Evolutionary conservation across 2,113 vertebrate genomes (phyloP), one percentile per base, ranked within the genome.

Genomic region (Tilapia sparmanii): DNA sequence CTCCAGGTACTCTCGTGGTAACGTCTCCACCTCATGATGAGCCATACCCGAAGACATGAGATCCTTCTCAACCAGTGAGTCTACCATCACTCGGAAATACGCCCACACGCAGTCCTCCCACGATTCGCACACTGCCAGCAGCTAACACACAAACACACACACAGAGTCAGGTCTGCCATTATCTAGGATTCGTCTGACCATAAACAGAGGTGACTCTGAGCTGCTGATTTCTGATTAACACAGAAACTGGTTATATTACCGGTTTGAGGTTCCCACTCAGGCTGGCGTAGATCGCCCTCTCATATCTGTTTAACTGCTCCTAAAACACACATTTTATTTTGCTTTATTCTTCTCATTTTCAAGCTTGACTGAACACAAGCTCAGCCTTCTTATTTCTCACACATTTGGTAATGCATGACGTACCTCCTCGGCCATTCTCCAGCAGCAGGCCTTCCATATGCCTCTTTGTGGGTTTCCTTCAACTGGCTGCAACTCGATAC

Each of bases 81-180:
- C 99, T 12, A 99, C 98, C 98, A 99, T 98, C 53, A 99, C 98
- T 22, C 97, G 97, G 94, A 99, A 99, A 95, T 98, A 97, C 0
- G 99, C 98, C 99, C 99, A 99, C 12, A 99, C 97, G 1, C 97
- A 97, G 91, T 99, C 99, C 93, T 99, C 98, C 99, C 99, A 99
- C 1, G 97, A 97, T 18, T 99, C 97, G 18, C 98, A 99, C 89
- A 99, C 98, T 1, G 97, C 97, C 91, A 99, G 96, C 52, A 99
- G 95, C 98, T 99, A 97, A 80, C 2, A 87, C 29, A 66, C 53
- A 92, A 16, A 90, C 54, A 87, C 22, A 86, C 45, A 84, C 7
- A 80, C 31, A 83, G 3, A 83, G 11, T 53, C 31, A 38, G 38
- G 13, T 71, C 5, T 71, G 38, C 71, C 52, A 42, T 66, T 16